A percentile compares a stretch with the other conserved stretches of the same genome.
phyloP scores from a whole-genome alignment of 2,113 vertebrate genomes.

The Egretta garzetta region DNA sequence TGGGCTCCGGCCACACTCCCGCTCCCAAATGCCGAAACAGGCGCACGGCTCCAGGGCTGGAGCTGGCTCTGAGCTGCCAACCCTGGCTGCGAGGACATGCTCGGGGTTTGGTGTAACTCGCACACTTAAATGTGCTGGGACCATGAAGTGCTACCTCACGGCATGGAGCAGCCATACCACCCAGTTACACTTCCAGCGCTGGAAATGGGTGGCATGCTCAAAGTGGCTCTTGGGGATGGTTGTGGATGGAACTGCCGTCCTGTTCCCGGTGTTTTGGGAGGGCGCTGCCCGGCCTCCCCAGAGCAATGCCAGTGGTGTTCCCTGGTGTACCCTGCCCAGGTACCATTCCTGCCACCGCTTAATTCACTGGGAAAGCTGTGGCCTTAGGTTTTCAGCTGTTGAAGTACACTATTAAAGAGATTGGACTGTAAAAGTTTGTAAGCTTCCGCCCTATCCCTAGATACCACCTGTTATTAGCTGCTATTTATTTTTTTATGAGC shows the following conservation, averaged over 20 bases:
- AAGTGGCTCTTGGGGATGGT: not conserved
- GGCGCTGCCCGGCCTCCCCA: not conserved
- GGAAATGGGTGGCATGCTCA: not conserved
- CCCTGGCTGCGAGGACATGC: accelerated
- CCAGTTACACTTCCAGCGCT: not conserved
- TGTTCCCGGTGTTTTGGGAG: accelerated
- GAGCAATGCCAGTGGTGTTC: not conserved
- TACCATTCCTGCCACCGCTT: not conserved
- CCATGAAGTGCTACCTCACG: not conserved
- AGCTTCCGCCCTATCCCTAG: not conserved
- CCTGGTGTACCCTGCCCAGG: not conserved
- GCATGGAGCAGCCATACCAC: not conserved
- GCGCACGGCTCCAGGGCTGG: accelerated
- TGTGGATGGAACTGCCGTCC: accelerated
- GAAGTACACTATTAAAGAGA: not conserved
- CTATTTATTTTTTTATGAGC: not conserved
- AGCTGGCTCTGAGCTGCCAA: not conserved
- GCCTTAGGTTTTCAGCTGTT: not conserved
- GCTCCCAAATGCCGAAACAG: accelerated
- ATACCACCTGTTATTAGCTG: not conserved
- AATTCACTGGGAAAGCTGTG: not conserved
- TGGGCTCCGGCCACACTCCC: accelerated
- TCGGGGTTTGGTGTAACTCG: accelerated
- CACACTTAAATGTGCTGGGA: not conserved
- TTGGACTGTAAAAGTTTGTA: not conserved